Base-by-base conservation (phyloP, 2,797 vertebrate genomes). In the Etheostoma nigrum region DNA sequence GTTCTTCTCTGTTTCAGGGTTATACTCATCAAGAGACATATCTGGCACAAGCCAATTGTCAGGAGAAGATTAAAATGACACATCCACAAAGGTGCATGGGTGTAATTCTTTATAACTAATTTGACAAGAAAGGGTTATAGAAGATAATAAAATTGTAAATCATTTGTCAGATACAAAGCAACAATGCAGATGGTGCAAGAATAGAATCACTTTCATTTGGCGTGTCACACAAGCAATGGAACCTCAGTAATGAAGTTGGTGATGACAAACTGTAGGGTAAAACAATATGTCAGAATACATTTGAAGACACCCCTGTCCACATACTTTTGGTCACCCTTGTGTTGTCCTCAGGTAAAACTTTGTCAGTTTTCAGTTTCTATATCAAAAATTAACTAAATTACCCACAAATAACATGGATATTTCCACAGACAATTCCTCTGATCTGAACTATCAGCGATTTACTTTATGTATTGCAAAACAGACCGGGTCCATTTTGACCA, bases 31-130 rank as follows among this genome's bases (percentile, higher is more conserved):
- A 19, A n/a, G 83, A 84, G 77, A 86, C 74, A 5, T 11, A 36
- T 74, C 70, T 44, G 79, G 71, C 85, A 64, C 81, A 79, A 81
- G 77, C 54, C 78, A 83, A 76, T 73, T 81, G 81, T 83, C 66
- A 69, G 44, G 45, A 81, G 64, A 6, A 78, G 77, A 88, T 78
- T 73, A 64, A 83, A 84, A 54, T 13, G 61, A 69, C 77, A 72
- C 25, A 55, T 45, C 64, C 54, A 15, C 64, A 57, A 54, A 76
- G 68, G 36, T 59, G 25, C 12, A 11, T 4, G 4, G 16, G 1
- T 49, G n/a, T 74, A 15, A 42, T 13, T 53, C 70, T 18, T 18
- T 21, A 49, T 44, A 8, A 45, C 18, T 25, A n/a, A 36, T 14
- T 5, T 21, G 47, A 74, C 19, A 62, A 33, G 36, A 23, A 66